A percentile compares a stretch with the other conserved stretches of the same genome.
Conservation (phyloP, 2,113 vertebrate species). For the Oenanthe melanoleuca region DNA sequence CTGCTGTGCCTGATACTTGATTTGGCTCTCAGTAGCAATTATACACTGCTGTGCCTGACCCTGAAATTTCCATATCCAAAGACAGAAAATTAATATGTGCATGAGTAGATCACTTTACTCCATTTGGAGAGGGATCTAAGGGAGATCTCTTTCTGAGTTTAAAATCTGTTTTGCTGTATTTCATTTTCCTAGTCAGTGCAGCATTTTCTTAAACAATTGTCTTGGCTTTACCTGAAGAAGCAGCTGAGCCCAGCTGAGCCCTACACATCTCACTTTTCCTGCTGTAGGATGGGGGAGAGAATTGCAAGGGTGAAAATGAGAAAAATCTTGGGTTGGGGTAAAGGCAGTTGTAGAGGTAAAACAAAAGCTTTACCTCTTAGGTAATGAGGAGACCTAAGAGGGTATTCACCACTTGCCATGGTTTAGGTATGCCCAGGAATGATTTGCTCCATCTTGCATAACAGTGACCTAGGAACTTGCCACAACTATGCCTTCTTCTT, state of each 20-base stretch:
- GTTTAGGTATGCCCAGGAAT: background rate
- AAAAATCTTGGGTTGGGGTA: fast-evolving
- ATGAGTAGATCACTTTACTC: background rate
- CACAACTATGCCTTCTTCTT: background rate
- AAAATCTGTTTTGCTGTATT: background rate
- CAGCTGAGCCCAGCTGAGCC: background rate
- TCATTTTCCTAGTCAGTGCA: background rate
- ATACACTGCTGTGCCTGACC: background rate
- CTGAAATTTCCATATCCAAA: background rate
- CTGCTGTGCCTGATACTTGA: background rate
- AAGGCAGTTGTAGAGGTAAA: background rate
- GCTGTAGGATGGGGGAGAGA: background rate
- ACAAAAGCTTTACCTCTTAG: no score
- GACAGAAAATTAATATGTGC: background rate
- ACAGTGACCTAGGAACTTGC: background rate
- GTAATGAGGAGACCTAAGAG: background rate
- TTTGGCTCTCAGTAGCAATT: background rate
- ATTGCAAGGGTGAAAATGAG: background rate
- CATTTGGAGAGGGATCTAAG: background rate
- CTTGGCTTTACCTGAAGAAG: background rate
- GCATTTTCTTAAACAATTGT: background rate
- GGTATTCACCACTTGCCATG: background rate
- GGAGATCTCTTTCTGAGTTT: background rate
- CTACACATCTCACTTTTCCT: background rate
- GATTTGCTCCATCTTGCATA: fast-evolving